Base-by-base conservation (phyloP, 1,140 invertebrate species). In the Formica exsecta region DNA sequence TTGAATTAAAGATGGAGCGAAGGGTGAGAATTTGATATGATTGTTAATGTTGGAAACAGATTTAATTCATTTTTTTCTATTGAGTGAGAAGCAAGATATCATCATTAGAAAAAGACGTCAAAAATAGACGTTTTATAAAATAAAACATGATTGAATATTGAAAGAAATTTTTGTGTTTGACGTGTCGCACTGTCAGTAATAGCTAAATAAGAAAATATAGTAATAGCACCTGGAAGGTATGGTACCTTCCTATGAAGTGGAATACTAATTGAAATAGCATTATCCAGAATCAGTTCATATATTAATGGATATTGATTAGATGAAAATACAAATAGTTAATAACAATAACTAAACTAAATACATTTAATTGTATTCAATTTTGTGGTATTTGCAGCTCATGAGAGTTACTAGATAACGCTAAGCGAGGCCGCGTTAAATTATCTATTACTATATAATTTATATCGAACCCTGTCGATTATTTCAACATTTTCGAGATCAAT, bases 271-370 rank as follows among this genome's bases (percentile, higher is more conserved):
- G 9, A 54, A 70, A 71, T 25, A 32, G 19, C 16, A 9, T 22
- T 6, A 6, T 51, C 8, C 9, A 22, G 29, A 36, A 54, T 36
- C 6, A 22, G 16, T 74, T 74, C 8, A 57, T 32, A 74, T 57
- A 38, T 59, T 25, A 36, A 38, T 57, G 7, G n/a, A 3, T 36
- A 22, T 16, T 59, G 36, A 4, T 6, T 16, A 22, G 4, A 22
- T 38, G n/a, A 68, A 36, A 29, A 48, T 48, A 70, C 22, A 29
- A 36, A 32, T 54, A n/a, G 8, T 19, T 48, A 29, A 71, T 16
- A 48, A 44, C 22, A 70, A 44, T 11, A 73, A 73, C 38, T 25
- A n/a, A 74, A 9, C 16, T 0, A 59, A 74, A 74, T 59, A n/a
- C 13, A 57, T 1, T 57, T 16, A 57, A 75, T 75, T 59, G 22